Evolutionary conservation across 2,113 vertebrate genomes (phyloP).

Genomic region (Salvelinus alpinus): DNA sequence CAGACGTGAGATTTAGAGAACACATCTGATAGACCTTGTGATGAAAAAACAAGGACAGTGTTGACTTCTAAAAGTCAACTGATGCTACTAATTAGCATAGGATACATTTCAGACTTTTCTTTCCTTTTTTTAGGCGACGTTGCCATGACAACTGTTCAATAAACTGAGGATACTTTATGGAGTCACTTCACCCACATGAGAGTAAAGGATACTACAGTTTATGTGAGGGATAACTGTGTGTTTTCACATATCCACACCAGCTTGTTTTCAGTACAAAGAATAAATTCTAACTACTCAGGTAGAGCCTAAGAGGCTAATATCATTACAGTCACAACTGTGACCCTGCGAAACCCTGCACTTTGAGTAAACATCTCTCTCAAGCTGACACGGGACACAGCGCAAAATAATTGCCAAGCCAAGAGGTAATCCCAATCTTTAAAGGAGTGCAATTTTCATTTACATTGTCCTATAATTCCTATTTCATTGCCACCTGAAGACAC

Average conservation of each 20-base stretch:
- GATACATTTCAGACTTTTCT: no score
- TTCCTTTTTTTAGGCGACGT: no score
- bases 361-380: constrained; percentile 29
- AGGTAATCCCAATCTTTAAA: constrained; percentile 21
- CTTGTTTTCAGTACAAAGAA: neutral
- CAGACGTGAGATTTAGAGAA: neutral
- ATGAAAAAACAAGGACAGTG: no score
- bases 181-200: no score
- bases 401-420: constrained; percentile 22
- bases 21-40: neutral
- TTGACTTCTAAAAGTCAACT: no score
- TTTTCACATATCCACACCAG: no score
- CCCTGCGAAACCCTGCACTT: neutral
- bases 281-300: constrained; percentile 1
- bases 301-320: neutral
- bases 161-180: no score
- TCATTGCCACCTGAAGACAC: neutral
- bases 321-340: neutral
- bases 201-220: no score
- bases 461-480: constrained; percentile 12
- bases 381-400: neutral
- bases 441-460: constrained; percentile 8
- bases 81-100: no score
- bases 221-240: no score
- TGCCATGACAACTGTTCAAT: no score